Evolutionary conservation across 2,888 invertebrate species (phyloP).

Genomic region (Flexamia atlantica): DNA sequence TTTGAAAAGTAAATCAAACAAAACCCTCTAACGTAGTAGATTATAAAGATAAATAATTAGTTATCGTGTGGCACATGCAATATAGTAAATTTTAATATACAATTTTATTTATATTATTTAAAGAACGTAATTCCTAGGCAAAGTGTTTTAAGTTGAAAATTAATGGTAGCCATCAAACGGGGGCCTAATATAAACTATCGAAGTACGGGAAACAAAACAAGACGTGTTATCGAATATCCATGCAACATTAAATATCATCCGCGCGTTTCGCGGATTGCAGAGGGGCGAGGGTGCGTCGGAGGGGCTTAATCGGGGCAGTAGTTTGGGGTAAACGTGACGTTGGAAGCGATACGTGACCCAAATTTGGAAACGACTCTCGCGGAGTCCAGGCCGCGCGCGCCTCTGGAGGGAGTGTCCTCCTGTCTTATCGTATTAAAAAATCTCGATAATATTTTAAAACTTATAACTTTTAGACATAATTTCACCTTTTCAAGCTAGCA

Average conservation of each 20-base stretch:
- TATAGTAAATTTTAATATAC: too few species aligned
- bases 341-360: slow-evolving; percentile 32
- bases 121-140: too few species aligned
- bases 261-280: not conserved
- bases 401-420: not conserved
- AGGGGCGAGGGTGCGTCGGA: not conserved
- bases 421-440: slow-evolving; percentile 4
- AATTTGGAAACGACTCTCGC: slow-evolving; percentile 22
- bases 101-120: too few species aligned
- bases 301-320: slow-evolving; percentile 51
- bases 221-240: slow-evolving; percentile 3
- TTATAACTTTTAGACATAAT: too few species aligned
- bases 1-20: too few species aligned
- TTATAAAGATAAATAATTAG: too few species aligned
- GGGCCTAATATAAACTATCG: too few species aligned
- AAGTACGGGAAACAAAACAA: not conserved
- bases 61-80: too few species aligned
- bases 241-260: slow-evolving; percentile 11
- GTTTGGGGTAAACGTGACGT: slow-evolving; percentile 47
- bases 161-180: too few species aligned
- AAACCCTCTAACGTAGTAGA: too few species aligned
- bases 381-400: not conserved
- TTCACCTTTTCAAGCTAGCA: too few species aligned
- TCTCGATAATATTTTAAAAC: not conserved
- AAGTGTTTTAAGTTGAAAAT: too few species aligned